A percentile compares a stretch with the other conserved stretches of the same genome.
Evolutionary conservation across 2,113 vertebrate species (phyloP).

Genomic region (Nyctibius bracteatus): DNA sequence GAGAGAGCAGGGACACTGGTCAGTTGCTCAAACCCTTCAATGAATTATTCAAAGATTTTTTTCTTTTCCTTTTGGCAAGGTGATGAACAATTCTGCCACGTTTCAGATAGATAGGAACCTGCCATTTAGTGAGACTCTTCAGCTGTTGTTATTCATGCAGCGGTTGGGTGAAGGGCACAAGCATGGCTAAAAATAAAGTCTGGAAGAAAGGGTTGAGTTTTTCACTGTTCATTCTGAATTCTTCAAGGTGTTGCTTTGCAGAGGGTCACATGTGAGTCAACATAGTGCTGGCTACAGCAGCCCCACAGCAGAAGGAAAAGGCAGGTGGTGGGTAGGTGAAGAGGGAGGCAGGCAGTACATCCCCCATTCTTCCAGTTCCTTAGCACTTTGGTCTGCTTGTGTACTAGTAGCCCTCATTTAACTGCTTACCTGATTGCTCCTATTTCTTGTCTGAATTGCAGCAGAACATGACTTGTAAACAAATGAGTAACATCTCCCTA

Average conservation of each 20-base stretch:
- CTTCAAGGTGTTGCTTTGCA: not conserved
- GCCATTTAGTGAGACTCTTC: constrained; percentile 26
- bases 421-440: not conserved
- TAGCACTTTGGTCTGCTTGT: not conserved
- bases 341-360: not conserved
- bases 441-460: constrained; percentile 1
- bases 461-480: not conserved
- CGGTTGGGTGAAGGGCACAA: not conserved
- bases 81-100: not conserved
- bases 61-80: not conserved
- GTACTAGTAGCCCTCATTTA: not conserved
- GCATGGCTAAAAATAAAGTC: not conserved
- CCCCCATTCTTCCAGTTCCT: not conserved
- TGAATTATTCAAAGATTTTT: constrained; percentile 49
- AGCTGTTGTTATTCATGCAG: not conserved
- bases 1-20: not conserved
- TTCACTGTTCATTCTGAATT: not conserved
- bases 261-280: not conserved
- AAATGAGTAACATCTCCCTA: not conserved
- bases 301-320: not conserved
- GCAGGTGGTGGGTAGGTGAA: not conserved
- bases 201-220: not conserved
- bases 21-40: not conserved
- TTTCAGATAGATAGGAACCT: constrained; percentile 15
- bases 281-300: not conserved